These are phyloP conservation scores for Artibeus lituratus DNA, from an alignment of 2,797 vertebrate species.

Conservation along the genomic window DNA sequence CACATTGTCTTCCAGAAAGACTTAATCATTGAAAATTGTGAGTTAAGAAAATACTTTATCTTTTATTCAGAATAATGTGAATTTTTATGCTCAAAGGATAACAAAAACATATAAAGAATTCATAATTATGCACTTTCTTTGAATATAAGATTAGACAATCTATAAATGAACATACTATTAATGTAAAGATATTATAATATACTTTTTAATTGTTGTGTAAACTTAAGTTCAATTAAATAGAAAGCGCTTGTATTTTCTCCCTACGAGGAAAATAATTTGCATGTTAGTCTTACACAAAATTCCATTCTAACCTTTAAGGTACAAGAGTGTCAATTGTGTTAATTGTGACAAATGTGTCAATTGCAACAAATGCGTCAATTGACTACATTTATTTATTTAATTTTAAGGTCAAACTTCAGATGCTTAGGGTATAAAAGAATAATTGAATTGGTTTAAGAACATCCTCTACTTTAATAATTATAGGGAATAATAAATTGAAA, in stretches of 20 bases:
- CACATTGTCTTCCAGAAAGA: background rate
- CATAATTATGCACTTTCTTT: slow-evolving; percentile 33
- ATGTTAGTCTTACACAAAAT: slow-evolving; percentile 12
- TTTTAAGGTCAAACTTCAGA: slow-evolving; percentile 24
- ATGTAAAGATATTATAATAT: slow-evolving; percentile 12
- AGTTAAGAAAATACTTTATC: slow-evolving; percentile 11
- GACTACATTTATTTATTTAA: background rate
- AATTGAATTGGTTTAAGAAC: slow-evolving; percentile 4
- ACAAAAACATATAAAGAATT: background rate
- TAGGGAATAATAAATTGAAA: background rate
- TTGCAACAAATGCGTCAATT: background rate
- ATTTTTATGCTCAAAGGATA: slow-evolving; percentile 31
- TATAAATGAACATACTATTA: background rate
- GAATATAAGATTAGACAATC: slow-evolving; percentile 18
- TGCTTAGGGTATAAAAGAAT: background rate
- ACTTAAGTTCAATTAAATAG: background rate
- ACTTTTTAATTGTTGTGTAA: background rate
- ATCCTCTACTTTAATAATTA: slow-evolving; percentile 13
- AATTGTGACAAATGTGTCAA: background rate
- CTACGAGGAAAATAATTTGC: background rate
- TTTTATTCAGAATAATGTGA: slow-evolving; percentile 23
- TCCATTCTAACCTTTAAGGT: slow-evolving; percentile 14
- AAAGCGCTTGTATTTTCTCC: slow-evolving; percentile 25
- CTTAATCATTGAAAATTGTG: background rate
- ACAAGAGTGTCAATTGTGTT: background rate